Base-by-base conservation (phyloP, 1,140 invertebrate genomes). In the Saccostrea echinata region DNA sequence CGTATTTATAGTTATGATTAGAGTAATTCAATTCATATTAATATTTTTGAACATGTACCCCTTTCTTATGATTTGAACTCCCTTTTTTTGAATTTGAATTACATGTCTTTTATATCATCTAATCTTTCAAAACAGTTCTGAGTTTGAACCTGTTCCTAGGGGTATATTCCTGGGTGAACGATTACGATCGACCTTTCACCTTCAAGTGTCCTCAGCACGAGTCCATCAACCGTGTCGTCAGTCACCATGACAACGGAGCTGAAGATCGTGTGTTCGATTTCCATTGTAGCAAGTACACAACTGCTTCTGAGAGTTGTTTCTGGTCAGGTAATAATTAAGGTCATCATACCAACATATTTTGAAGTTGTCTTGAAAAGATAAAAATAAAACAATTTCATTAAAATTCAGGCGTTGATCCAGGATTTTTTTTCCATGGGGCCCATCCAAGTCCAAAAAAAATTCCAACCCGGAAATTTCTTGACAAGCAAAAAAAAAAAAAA, bases 251-350 rank as follows among this genome's bases (percentile, higher is more conserved):
- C 21, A 83, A 83, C 81, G 11, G 43, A 16, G 9, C 8, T 13
- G 81, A 83, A 24, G 81, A 83, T 51, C 30, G 81, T 8, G 81
- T 83, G n/a, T 83, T 83, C n/a, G 81, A 83, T 8, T 83, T 83
- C 51, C 33, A 83, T 11, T 83, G 81, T 35, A 83, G 21, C 3
- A 35, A 13, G 18, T 83, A 35, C 16, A 18, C 81, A 16, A 24
- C n/a, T 16, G 24, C 11, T 16, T 51, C 35, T n/a, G 81, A 83
- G n/a, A 51, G n/a, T 24, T 83, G 81, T 52, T 83, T 53, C 81
- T 43, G 51, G 51, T 83, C 81, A 21, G 81, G 81, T 83, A 83
- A 61, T 61, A 43, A 43, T 8, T 6, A 21, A 13, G 43, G 6
- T 33, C 80, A 82, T 30, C 18, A 3, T 30, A 12, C 9, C 1